Evolutionary conservation across 2,888 invertebrate species (phyloP), one percentile per base, ranked within the genome.

Genomic region (Heliconius ismenius): DNA sequence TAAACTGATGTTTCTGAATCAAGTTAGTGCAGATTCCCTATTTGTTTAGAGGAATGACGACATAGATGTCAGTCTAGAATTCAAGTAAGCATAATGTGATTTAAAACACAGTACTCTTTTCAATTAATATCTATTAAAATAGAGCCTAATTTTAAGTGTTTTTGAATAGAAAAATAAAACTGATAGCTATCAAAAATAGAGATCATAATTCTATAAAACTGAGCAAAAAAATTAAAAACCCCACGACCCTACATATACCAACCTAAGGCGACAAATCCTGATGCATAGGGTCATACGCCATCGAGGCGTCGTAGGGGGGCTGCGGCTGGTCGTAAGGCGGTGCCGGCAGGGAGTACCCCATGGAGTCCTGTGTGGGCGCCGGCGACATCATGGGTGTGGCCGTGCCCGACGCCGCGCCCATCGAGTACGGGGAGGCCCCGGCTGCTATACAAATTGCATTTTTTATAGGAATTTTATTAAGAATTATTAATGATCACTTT

Each of bases 371-470:
- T 79, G 97, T 96, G 79, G 97, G 97, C 86, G 98, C 98, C 83
- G 98, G 98, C 78, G 98, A 98, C 98, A 98, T 98, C 97, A 98
- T 98, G 77, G 98, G 98, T 84, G 98, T 98, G 79, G 98, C 97
- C 79, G 98, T 97, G 85, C 98, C 98, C 85, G 97, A 97, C 83
- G 98, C 97, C 82, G 97, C 97, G 84, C 97, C 97, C 97, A 97
- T 97, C 83, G 97, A 97, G 95, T 97, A 97, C 83, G 97, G 97
- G 82, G 97, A 97, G 83, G 97, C 97, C 91, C 96, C 96, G 94
- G 95, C 95, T 93, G 95, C 94, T 92, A 91, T 72, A 80, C 74
- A 76, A 68, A 73, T 7, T 24, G 62, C 0, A 7, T 2, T 26
- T 11, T 26, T 62, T 62, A 62, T 26, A 26, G 15, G 26, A 13